Conservation (phyloP, 2,888 invertebrate species). For the Calliopum simillimum region DNA sequence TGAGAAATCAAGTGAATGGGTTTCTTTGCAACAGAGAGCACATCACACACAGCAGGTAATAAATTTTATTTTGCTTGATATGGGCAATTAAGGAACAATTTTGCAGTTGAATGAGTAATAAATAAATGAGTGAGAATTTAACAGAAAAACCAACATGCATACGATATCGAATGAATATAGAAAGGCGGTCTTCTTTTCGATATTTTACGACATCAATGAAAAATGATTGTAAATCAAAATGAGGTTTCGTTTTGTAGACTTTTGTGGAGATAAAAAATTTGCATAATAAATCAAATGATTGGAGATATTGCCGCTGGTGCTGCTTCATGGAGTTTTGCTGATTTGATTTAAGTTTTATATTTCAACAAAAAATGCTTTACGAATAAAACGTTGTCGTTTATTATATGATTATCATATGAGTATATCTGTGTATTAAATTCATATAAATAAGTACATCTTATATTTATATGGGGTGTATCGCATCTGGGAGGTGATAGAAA, state of each 20-base stretch:
- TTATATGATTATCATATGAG: too few relatives aligned
- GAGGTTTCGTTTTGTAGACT: slow-evolving; percentile 20
- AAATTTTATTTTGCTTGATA: slow-evolving; percentile 64
- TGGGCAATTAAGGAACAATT: slow-evolving; percentile 65
- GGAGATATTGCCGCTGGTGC: slow-evolving; percentile 22
- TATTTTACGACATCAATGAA: slow-evolving; percentile 3
- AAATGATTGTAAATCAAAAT: slow-evolving; percentile 25
- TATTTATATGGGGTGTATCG: too few relatives aligned
- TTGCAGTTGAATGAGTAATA: slow-evolving; percentile 65
- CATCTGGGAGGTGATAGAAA: too few relatives aligned
- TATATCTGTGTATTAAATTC: too few relatives aligned
- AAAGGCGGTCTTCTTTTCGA: not conserved
- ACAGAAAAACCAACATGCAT: slow-evolving; percentile 10
- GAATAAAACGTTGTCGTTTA: too few relatives aligned
- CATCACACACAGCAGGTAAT: slow-evolving; percentile 56
- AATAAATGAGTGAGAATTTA: slow-evolving; percentile 44
- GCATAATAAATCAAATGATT: slow-evolving; percentile 60
- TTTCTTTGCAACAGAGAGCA: slow-evolving; percentile 4
- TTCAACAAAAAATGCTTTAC: too few relatives aligned
- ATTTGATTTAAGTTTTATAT: slow-evolving; percentile 19
- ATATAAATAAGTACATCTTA: too few relatives aligned
- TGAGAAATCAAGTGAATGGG: not conserved
- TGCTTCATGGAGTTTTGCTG: slow-evolving; percentile 21
- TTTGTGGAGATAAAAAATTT: slow-evolving; percentile 44
- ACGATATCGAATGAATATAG: not conserved